Evolutionary conservation across 1,140 invertebrate genomes (phyloP).

Genomic region (Drosophila navojoa): DNA sequence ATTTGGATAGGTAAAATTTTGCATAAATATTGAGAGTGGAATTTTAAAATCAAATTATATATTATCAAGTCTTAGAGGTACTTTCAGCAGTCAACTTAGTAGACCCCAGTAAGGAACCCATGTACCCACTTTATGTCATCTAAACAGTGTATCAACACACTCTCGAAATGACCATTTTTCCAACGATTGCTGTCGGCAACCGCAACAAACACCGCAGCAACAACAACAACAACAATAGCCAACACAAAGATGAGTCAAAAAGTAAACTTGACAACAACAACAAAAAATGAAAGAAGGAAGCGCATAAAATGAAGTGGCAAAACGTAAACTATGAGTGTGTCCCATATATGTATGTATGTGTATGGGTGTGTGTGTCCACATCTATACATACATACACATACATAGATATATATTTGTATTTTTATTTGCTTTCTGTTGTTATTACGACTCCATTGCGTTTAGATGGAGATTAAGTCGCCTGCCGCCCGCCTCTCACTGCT

Average conservation of each 20-base stretch:
- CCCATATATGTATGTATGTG: slow-evolving; percentile 25
- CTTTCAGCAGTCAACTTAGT: no score
- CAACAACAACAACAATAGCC: slow-evolving; percentile 12
- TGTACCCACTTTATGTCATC: background rate
- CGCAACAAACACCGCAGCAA: slow-evolving; percentile 8
- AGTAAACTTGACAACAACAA: slow-evolving; percentile 38
- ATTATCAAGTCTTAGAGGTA: background rate
- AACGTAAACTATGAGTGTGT: slow-evolving; percentile 73
- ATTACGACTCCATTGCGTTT: slow-evolving; percentile 82
- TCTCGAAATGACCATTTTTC: slow-evolving; percentile 29
- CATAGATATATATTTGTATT: slow-evolving; percentile 44
- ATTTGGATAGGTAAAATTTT: background rate
- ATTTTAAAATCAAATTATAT: background rate
- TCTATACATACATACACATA: no score
- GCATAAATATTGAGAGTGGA: no score
- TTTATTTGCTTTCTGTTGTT: slow-evolving; percentile 80
- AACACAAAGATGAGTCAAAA: slow-evolving; percentile 48
- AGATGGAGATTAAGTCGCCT: slow-evolving; percentile 79
- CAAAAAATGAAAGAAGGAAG: slow-evolving; percentile 16
- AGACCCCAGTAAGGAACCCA: background rate
- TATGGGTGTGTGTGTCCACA: slow-evolving; percentile 32
- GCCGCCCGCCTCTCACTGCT: slow-evolving; percentile 8
- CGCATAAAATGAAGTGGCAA: slow-evolving; percentile 79
- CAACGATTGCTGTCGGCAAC: slow-evolving; percentile 23
- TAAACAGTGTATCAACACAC: background rate